Conservation (phyloP, 2,113 vertebrate genomes). For the Gambusia holbrooki region DNA sequence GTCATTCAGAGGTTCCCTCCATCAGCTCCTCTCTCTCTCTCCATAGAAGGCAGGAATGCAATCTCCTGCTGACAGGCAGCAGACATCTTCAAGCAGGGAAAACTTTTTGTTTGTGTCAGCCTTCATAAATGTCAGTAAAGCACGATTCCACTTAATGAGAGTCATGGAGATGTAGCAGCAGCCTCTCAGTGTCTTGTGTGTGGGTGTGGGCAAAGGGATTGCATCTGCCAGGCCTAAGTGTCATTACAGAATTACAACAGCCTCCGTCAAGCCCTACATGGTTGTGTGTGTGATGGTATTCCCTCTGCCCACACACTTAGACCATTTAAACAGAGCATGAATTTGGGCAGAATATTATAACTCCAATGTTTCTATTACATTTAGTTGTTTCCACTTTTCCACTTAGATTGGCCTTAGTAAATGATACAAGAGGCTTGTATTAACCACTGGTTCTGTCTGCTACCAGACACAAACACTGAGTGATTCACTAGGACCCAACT, state of each 20-base stretch:
- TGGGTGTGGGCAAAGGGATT: neutral
- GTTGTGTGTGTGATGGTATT: neutral
- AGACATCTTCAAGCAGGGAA: neutral
- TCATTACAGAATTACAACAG: neutral
- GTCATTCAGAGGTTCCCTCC: neutral
- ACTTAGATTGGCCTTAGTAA: neutral
- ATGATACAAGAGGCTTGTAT: neutral
- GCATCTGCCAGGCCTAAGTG: neutral
- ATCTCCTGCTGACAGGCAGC: neutral
- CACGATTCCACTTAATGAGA: neutral
- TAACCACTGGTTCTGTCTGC: neutral
- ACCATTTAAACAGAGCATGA: neutral
- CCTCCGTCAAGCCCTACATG: neutral
- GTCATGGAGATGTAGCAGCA: neutral
- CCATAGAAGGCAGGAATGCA: neutral
- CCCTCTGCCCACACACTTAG: neutral
- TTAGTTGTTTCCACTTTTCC: neutral
- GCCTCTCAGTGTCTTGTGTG: neutral
- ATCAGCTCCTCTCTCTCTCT: neutral
- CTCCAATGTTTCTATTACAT: neutral
- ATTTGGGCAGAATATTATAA: neutral
- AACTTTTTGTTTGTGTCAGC: neutral
- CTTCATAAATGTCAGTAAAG: neutral
- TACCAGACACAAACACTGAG: neutral
- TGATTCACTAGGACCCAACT: neutral